Percentiles rank a stretch among this genome's conserved stretches.
phyloP scores from a whole-genome alignment of 1,140 invertebrate genomes.

The Panulirus ornatus region DNA sequence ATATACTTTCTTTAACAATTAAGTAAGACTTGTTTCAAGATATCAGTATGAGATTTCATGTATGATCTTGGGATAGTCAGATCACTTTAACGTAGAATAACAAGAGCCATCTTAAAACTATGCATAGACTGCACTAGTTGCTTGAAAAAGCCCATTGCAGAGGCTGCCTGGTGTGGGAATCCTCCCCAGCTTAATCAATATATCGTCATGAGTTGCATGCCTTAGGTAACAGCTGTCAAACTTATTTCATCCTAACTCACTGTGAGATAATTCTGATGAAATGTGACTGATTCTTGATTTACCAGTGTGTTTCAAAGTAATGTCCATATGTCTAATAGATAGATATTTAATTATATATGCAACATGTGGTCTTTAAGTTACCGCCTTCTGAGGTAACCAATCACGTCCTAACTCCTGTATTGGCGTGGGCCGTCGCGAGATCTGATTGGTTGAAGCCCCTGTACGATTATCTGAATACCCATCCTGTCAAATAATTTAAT shows the following conservation, averaged over 20 bases:
- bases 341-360: conserved; percentile 9
- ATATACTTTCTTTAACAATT: no score
- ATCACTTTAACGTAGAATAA: no score
- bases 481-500: conserved; percentile 22
- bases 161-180: no score
- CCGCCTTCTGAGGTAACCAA: conserved; percentile 5
- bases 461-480: conserved; percentile 1
- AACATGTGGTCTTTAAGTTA: conserved; percentile 12
- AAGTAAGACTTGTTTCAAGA: no score
- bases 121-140: no score
- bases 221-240: background rate
- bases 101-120: no score
- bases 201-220: background rate
- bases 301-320: background rate
- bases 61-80: no score
- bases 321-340: background rate
- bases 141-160: no score
- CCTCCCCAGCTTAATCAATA: background rate
- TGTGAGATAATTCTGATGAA: background rate
- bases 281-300: background rate
- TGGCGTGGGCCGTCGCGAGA: conserved; percentile 24
- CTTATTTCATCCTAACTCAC: background rate
- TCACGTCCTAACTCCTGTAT: background rate
- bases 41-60: no score
- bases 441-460: conserved; percentile 11